Percentiles rank a stretch among this genome's conserved stretches.
These are phyloP conservation scores for Siderastrea siderea DNA, from an alignment of 92 coral and sea anemone species.

Conservation along the genomic window DNA sequence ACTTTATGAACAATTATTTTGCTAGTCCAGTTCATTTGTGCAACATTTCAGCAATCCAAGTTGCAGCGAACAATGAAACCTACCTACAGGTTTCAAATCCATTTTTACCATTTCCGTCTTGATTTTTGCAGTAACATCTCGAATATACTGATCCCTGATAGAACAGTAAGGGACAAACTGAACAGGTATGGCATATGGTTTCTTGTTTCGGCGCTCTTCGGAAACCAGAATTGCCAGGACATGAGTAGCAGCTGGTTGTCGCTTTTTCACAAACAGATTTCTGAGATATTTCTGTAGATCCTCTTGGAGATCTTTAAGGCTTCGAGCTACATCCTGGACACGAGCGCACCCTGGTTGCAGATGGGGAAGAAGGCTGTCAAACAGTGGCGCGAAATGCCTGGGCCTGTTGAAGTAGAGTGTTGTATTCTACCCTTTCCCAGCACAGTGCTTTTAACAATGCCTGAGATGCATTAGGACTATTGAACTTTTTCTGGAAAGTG, in stretches of 20 bases:
- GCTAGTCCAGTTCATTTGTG: too few relatives aligned
- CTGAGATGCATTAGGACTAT: conserved; percentile 44
- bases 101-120: conserved; percentile 31
- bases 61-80: too few relatives aligned
- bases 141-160: conserved; percentile 62
- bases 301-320: not conserved
- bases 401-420: conserved; percentile 55
- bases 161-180: conserved; percentile 66
- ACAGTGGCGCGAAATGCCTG: conserved; percentile 27
- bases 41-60: too few relatives aligned
- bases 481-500: conserved; percentile 31
- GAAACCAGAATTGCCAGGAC: conserved; percentile 44
- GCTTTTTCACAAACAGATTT: conserved; percentile 43
- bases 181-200: conserved; percentile 60
- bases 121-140: conserved; percentile 44
- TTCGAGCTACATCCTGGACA: conserved; percentile 3
- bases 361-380: conserved; percentile 19
- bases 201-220: conserved; percentile 56
- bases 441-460: conserved; percentile 28
- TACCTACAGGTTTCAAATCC: conserved; percentile 41
- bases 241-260: conserved; percentile 64
- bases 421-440: conserved; percentile 61
- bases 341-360: conserved; percentile 27
- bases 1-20: too few relatives aligned
- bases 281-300: conserved; percentile 1